A percentile compares a stretch with the other conserved stretches of the same genome.
These are phyloP conservation scores for Paralichthys olivaceus DNA, from an alignment of 2,113 vertebrate species.

Conservation along the genomic window DNA sequence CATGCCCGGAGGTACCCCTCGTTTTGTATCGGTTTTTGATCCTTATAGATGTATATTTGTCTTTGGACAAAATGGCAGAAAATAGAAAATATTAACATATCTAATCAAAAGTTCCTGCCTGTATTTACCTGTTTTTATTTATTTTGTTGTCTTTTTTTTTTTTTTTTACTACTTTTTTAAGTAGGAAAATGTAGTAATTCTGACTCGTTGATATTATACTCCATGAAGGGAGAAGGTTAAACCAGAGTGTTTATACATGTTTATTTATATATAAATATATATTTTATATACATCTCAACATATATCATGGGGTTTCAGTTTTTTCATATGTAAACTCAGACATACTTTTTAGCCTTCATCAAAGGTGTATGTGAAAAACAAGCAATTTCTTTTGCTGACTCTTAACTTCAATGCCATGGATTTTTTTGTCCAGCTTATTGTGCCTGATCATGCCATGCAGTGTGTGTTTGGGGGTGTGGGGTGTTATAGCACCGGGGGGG, in stretches of 20 bases:
- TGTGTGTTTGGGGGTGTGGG: constrained; percentile 95
- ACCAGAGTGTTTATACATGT: constrained; percentile 55
- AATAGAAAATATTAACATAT: constrained; percentile 31
- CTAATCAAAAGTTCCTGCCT: constrained; percentile 50
- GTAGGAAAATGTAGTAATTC: constrained; percentile 47
- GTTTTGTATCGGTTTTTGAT: constrained; percentile 88
- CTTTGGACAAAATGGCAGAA: constrained; percentile 69
- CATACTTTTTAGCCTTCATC: constrained; percentile 42
- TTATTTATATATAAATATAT: constrained; percentile 2
- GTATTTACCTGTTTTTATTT: constrained; percentile 66
- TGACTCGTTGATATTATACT: constrained; percentile 35
- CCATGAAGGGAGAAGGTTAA: constrained; percentile 23
- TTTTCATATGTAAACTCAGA: constrained; percentile 61
- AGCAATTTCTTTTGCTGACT: constrained; percentile 56
- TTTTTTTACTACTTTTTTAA: constrained; percentile 38
- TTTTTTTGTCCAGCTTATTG: constrained; percentile 78
- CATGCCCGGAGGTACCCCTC: constrained; percentile 97
- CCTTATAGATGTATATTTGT: constrained; percentile 76
- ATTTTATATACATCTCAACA: not conserved
- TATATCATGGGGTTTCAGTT: constrained; percentile 10
- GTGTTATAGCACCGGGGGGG: constrained; percentile 89
- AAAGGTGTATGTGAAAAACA: constrained; percentile 54
- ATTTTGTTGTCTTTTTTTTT: constrained; percentile 19
- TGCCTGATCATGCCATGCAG: constrained; percentile 98
- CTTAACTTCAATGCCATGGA: constrained; percentile 74